Conservation (phyloP, 2,113 vertebrate species). For the Cyprinodon tularosa region DNA sequence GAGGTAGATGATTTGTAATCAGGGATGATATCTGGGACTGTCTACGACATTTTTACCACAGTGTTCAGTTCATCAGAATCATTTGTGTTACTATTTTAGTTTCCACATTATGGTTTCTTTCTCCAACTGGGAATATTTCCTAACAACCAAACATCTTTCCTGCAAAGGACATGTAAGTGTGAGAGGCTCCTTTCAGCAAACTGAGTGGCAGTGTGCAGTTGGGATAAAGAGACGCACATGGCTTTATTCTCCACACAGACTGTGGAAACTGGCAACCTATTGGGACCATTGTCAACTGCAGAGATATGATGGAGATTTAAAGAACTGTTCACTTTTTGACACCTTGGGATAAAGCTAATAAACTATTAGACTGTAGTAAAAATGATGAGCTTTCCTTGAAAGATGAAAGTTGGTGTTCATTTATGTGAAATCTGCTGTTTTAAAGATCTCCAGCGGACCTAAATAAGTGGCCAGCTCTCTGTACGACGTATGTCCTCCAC, state of each 20-base stretch:
- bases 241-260: too few relatives aligned
- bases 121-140: too few relatives aligned
- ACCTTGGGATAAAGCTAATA: too few relatives aligned
- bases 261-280: too few relatives aligned
- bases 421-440: constrained; percentile 1
- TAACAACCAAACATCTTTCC: too few relatives aligned
- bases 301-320: neutral
- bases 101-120: neutral
- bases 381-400: constrained; percentile 23
- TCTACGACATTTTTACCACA: too few relatives aligned
- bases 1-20: too few relatives aligned
- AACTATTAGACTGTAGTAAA: neutral
- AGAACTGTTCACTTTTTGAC: too few relatives aligned
- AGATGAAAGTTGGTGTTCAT: constrained; percentile 21
- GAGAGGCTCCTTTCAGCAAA: neutral
- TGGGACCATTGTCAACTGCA: too few relatives aligned
- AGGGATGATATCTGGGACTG: too few relatives aligned
- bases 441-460: constrained; percentile 12
- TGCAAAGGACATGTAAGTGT: too few relatives aligned
- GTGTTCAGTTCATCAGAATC: neutral
- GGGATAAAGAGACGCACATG: too few relatives aligned
- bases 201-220: neutral
- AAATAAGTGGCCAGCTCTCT: neutral
- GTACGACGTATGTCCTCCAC: neutral
- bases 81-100: neutral